Conservation (phyloP, 2,888 invertebrate genomes). For the Drosophila nr. perissopoda region DNA sequence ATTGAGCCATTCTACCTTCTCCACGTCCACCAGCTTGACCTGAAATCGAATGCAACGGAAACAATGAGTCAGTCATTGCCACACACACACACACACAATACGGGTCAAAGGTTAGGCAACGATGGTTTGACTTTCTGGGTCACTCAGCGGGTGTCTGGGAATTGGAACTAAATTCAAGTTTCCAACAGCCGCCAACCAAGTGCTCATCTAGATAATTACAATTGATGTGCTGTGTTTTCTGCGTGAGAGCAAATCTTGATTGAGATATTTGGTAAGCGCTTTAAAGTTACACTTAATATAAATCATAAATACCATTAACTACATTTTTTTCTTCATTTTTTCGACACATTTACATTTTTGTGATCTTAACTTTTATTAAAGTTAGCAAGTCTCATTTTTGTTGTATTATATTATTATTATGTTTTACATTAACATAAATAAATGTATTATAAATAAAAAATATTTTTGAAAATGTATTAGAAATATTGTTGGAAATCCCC, state of each 20-base stretch:
- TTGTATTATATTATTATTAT: background rate
- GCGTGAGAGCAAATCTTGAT: background rate
- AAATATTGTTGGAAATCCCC: background rate
- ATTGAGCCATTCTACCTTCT: constrained; percentile 89
- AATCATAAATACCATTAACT: background rate
- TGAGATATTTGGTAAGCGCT: background rate
- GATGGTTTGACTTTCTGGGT: constrained; percentile 31
- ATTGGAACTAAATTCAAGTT: constrained; percentile 14
- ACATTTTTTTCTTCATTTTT: background rate
- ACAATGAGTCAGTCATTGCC: constrained; percentile 22
- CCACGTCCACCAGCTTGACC: constrained; percentile 88
- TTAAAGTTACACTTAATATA: background rate
- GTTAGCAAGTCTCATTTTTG: background rate
- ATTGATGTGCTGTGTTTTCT: background rate
- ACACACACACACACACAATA: constrained; percentile 30
- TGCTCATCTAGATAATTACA: constrained; percentile 15
- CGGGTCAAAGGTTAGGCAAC: constrained; percentile 64
- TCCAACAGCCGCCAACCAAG: constrained; percentile 6
- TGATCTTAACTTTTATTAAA: background rate
- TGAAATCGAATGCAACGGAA: constrained; percentile 64
- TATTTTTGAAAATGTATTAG: background rate
- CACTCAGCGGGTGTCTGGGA: constrained; percentile 53
- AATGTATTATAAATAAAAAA: background rate
- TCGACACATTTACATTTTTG: background rate
- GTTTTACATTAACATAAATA: background rate